Evolutionary conservation across 1,140 invertebrate species (phyloP).

Genomic region (Cherax destructor): DNA sequence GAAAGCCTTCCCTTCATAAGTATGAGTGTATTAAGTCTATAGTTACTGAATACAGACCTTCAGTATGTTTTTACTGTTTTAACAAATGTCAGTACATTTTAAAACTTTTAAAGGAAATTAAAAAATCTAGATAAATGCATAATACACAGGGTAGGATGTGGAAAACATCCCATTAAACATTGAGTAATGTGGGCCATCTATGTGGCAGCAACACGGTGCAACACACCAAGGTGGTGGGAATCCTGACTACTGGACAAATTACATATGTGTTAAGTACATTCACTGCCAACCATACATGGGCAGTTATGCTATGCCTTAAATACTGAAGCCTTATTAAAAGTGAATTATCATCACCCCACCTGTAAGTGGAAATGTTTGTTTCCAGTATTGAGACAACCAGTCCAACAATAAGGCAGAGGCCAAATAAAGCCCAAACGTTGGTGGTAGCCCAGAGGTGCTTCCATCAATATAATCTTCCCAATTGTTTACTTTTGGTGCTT

Average conservation of each 20-base stretch:
- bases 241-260: background rate
- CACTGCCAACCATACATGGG: slow-evolving; percentile 30
- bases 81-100: slow-evolving; percentile 30
- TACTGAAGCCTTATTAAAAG: slow-evolving; percentile 4
- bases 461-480: slow-evolving; percentile 9
- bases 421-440: slow-evolving; percentile 45
- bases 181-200: slow-evolving; percentile 1
- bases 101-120: slow-evolving; percentile 3
- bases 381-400: slow-evolving; percentile 28
- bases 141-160: background rate
- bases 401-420: slow-evolving; percentile 66
- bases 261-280: slow-evolving; percentile 56
- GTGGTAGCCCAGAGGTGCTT: slow-evolving; percentile 24
- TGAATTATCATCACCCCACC: slow-evolving; percentile 14
- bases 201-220: slow-evolving; percentile 16
- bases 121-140: slow-evolving; percentile 3
- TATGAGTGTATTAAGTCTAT: slow-evolving; percentile 14
- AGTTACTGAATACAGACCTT: slow-evolving; percentile 27
- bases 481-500: slow-evolving; percentile 18
- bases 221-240: slow-evolving; percentile 1
- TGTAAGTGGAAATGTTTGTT: slow-evolving; percentile 29
- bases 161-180: slow-evolving; percentile 2
- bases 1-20: slow-evolving; percentile 15
- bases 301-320: slow-evolving; percentile 22
- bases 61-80: background rate